Evolutionary conservation across 2,113 vertebrate genomes (phyloP).

Genomic region (Carassius carassius): DNA sequence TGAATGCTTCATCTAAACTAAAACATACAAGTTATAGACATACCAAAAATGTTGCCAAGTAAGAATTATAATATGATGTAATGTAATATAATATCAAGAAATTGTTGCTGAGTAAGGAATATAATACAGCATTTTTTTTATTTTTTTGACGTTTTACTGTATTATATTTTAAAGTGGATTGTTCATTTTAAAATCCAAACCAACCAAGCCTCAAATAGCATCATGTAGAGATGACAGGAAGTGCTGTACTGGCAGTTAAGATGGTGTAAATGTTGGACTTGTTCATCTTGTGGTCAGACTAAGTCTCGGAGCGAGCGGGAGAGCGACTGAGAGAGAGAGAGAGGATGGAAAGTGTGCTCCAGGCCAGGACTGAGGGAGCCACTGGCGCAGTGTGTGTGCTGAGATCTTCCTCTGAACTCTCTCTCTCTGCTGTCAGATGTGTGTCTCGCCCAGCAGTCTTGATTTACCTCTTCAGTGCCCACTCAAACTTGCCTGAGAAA

Average conservation of each 20-base stretch:
- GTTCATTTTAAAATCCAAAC: not conserved
- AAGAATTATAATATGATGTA: too few species aligned
- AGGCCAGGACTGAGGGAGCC: slow-evolving; percentile 20
- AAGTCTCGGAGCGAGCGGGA: slow-evolving; percentile 1
- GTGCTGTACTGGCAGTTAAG: slow-evolving; percentile 5
- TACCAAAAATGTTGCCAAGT: too few species aligned
- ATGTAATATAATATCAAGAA: not conserved
- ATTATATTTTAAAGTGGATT: not conserved
- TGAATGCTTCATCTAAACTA: too few species aligned
- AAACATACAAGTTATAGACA: too few species aligned
- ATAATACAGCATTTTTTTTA: too few species aligned
- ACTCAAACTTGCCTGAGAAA: not conserved
- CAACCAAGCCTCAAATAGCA: not conserved
- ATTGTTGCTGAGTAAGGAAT: not conserved
- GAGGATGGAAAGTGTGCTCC: slow-evolving; percentile 32
- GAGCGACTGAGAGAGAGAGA: slow-evolving; percentile 28
- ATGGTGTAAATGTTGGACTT: slow-evolving; percentile 13
- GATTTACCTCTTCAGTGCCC: slow-evolving; percentile 35
- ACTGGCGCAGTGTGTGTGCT: slow-evolving; percentile 41
- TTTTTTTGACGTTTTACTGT: not conserved
- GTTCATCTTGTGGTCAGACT: slow-evolving; percentile 13
- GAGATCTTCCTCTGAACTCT: slow-evolving; percentile 34
- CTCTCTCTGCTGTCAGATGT: slow-evolving; percentile 40
- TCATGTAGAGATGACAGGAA: slow-evolving; percentile 8
- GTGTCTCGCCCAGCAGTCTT: slow-evolving; percentile 25